Percentiles rank a stretch among this genome's conserved stretches.
phyloP scores from a whole-genome alignment of 2,797 vertebrate species.

The Molossus alvarezi region DNA sequence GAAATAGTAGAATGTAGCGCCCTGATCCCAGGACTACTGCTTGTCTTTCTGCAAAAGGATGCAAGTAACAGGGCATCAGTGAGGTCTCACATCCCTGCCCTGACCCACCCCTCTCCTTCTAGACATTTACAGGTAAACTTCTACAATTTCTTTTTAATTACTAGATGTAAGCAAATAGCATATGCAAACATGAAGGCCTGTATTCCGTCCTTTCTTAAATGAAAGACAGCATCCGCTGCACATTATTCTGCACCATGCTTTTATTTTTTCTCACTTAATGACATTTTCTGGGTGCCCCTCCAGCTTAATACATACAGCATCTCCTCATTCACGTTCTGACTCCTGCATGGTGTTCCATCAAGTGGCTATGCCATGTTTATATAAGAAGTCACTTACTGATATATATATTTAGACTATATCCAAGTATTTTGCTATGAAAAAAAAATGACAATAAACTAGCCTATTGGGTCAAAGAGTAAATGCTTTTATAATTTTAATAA shows the following conservation, averaged over 20 bases:
- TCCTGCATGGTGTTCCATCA: background rate
- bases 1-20: background rate
- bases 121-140: background rate
- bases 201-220: background rate
- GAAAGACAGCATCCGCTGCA: background rate
- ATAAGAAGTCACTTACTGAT: background rate
- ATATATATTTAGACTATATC: background rate
- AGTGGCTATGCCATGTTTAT: background rate
- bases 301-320: background rate
- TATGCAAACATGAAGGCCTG: background rate
- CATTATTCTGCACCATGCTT: background rate
- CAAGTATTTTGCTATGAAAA: slow-evolving; percentile 7
- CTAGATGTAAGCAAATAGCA: background rate
- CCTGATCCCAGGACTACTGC: background rate
- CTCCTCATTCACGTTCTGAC: background rate
- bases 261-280: too few species aligned
- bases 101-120: background rate
- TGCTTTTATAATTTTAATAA: background rate
- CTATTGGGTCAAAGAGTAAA: background rate
- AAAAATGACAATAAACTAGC: background rate
- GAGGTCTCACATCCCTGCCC: background rate
- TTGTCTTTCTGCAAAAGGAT: background rate
- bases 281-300: background rate
- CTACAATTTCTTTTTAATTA: background rate
- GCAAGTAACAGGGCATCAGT: background rate